Evolutionary conservation across 2,888 invertebrate species (phyloP).

Genomic region (Orgyia antiqua): DNA sequence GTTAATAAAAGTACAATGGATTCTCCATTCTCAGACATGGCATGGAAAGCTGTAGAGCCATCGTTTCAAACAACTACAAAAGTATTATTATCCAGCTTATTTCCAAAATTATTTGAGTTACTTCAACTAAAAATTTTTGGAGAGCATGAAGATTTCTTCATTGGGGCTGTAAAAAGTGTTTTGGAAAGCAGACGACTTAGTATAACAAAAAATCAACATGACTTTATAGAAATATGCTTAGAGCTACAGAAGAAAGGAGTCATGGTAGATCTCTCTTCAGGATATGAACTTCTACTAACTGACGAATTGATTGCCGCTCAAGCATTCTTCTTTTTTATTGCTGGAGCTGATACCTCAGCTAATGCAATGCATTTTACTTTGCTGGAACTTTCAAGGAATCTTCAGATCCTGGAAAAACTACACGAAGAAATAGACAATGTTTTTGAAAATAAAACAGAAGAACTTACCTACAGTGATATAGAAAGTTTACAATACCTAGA

Average conservation of each 20-base stretch:
- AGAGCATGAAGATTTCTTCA: conserved; percentile 46
- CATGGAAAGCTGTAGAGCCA: conserved; percentile 34
- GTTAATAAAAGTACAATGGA: conserved; percentile 44
- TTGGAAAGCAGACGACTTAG: conserved; percentile 33
- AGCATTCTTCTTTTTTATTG: conserved; percentile 63
- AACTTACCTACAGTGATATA: conserved; percentile 42
- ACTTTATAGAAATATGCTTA: conserved; percentile 51
- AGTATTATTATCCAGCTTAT: conserved; percentile 26
- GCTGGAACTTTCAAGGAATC: conserved; percentile 50
- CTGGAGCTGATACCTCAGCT: conserved; percentile 64
- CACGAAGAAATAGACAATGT: conserved; percentile 54
- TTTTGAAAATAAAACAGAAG: conserved; percentile 30
- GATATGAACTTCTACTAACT: conserved; percentile 39
- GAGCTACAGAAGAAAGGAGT: conserved; percentile 43
- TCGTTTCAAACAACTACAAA: conserved; percentile 25
- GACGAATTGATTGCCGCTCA: conserved; percentile 57
- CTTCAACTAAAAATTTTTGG: conserved; percentile 44
- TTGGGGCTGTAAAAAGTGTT: conserved; percentile 43
- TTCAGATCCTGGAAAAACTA: conserved; percentile 42
- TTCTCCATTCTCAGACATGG: conserved; percentile 49
- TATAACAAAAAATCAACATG: conserved; percentile 29
- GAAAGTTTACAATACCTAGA: conserved; percentile 55
- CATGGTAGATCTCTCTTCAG: conserved; percentile 38
- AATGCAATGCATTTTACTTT: conserved; percentile 51
- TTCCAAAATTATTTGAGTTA: conserved; percentile 34